Evolutionary conservation across 2,888 invertebrate species (phyloP), one percentile per base, ranked within the genome.

Genomic region (Ennomos erosarius): DNA sequence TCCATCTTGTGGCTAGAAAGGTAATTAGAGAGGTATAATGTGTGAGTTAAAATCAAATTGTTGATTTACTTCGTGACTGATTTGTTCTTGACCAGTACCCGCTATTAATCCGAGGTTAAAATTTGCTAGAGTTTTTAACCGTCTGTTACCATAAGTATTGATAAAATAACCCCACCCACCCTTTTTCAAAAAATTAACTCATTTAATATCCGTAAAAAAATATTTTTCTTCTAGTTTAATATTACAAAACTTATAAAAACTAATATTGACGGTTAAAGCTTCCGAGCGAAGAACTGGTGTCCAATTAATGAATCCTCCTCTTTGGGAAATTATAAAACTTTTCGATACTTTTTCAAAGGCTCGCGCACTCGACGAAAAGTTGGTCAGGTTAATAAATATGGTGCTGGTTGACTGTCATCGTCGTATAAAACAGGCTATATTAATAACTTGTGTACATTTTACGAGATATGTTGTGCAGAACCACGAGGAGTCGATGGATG

Each of bases 271-370:
- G 37, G 35, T n/a, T 35, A n/a, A 54, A 54, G 33, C 39, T 50
- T 10, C 16, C 33, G 40, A 48, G 48, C 39, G 13, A 49, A 53
- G 43, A 57, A 57, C 9, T 40, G 36, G 35, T 47, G 34, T 52
- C 39, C 42, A 10, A 42, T 49, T 48, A 48, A 53, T 53, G 45
- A 48, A 53, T 39, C 33, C 1, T 39, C 49, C 12, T 8, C 43
- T 10, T 37, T 26, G 40, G 40, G 11, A 48, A 58, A 59, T 54
- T 54, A 59, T 50, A 54, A 59, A 54, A 59, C 45, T 59, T 59
- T 52, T 35, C 26, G 40, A 46, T 49, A 54, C 53, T 49, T 37
- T 53, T 43, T 58, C 52, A 49, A 59, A 59, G 59, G 50, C 40
- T 40, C 36, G 39, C 26, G 46, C 37, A 52, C 42, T 37, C 9